phyloP scores from a whole-genome alignment of 2,113 vertebrate genomes.

The Eolophus roseicapilla region DNA sequence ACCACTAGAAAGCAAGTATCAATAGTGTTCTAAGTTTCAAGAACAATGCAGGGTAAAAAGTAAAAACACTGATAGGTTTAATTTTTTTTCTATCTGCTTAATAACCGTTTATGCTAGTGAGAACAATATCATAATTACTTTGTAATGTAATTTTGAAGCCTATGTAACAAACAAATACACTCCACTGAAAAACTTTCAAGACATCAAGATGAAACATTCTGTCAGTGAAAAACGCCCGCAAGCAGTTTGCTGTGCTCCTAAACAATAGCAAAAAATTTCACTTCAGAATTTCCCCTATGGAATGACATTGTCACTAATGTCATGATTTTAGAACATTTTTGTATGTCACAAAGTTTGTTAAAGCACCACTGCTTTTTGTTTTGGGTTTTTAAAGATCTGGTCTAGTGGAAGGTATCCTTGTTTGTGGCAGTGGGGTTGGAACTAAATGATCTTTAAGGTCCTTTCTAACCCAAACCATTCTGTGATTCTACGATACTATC shows the following conservation, averaged over 20 bases:
- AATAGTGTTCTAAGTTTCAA: neutral
- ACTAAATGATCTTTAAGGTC: neutral
- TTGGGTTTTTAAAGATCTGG: neutral
- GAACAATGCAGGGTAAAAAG: neutral
- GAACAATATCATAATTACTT: neutral
- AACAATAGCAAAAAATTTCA: neutral
- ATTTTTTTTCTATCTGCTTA: neutral
- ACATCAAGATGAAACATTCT: neutral
- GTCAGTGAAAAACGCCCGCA: neutral
- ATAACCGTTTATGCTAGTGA: neutral
- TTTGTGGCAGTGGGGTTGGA: neutral
- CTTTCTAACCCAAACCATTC: neutral
- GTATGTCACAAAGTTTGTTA: neutral
- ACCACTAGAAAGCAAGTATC: neutral
- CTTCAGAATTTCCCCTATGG: neutral
- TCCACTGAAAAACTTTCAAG: neutral
- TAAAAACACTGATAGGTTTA: neutral
- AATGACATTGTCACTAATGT: neutral
- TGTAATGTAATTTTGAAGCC: neutral
- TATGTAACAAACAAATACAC: neutral
- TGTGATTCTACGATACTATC: neutral
- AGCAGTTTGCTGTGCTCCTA: neutral
- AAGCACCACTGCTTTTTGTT: neutral
- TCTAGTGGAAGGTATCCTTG: neutral
- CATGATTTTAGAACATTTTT: neutral